Evolutionary conservation across 2,888 invertebrate genomes (phyloP).

Genomic region (Chaitophorus viminalis): DNA sequence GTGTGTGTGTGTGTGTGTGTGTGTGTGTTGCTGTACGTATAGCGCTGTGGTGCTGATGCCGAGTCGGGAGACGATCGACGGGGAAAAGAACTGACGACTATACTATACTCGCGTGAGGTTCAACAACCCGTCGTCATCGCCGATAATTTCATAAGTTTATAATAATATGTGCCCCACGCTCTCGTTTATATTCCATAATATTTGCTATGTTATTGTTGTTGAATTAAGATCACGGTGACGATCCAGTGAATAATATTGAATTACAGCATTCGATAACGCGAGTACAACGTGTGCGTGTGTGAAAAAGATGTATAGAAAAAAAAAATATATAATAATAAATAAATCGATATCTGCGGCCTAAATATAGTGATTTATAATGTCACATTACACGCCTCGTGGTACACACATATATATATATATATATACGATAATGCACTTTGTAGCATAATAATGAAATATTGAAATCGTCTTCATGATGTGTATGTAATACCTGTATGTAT

Average conservation of each 20-base stretch:
- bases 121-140: slow-evolving; percentile 55
- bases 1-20: too few species aligned
- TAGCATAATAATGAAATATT: background rate
- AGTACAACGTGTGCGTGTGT: background rate
- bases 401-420: too few species aligned
- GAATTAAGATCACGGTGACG: background rate
- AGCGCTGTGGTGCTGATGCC: background rate
- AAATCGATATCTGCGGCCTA: background rate
- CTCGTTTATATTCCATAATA: slow-evolving; percentile 28
- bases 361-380: background rate
- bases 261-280: background rate
- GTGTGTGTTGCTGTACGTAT: too few species aligned
- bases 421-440: background rate
- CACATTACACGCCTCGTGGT: background rate
- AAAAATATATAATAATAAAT: background rate
- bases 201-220: background rate
- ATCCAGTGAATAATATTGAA: background rate
- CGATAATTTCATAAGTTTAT: slow-evolving; percentile 50
- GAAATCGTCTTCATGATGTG: too few species aligned
- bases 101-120: slow-evolving; percentile 43
- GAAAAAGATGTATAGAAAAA: background rate
- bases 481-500: too few species aligned
- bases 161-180: slow-evolving; percentile 44
- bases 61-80: slow-evolving; percentile 27
- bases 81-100: slow-evolving; percentile 29